These are phyloP conservation scores for Cyaniris semiargus DNA, from an alignment of 2,888 invertebrate species.

Conservation along the genomic window DNA sequence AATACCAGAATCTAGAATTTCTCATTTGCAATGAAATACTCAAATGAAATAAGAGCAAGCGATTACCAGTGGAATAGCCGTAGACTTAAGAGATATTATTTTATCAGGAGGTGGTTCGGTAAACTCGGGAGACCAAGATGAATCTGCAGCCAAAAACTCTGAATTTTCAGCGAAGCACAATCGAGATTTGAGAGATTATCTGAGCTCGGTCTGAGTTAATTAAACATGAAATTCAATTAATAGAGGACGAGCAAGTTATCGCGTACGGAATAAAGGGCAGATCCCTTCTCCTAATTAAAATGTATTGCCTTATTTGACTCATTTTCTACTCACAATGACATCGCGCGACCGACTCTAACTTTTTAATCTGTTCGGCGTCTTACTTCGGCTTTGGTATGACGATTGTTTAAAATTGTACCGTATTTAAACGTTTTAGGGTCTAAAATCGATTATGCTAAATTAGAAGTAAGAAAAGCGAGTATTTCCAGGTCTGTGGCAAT, in stretches of 20 bases:
- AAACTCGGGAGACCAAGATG: conserved; percentile 14
- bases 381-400: conserved; percentile 59
- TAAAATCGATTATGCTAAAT: conserved; percentile 39
- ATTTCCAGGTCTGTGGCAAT: conserved; percentile 61
- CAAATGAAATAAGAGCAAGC: background rate
- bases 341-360: conserved; percentile 77
- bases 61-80: background rate
- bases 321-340: conserved; percentile 80
- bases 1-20: background rate
- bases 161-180: conserved; percentile 61
- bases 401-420: conserved; percentile 43
- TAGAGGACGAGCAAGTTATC: conserved; percentile 75
- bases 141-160: conserved; percentile 52
- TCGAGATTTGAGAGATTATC: conserved; percentile 70
- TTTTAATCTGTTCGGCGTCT: conserved; percentile 75
- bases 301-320: conserved; percentile 81
- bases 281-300: conserved; percentile 79
- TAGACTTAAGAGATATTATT: conserved; percentile 6
- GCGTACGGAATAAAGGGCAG: conserved; percentile 75
- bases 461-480: conserved; percentile 55
- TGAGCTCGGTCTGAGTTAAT: conserved; percentile 70
- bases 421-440: conserved; percentile 40
- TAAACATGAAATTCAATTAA: conserved; percentile 81
- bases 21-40: background rate
- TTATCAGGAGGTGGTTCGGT: conserved; percentile 13